Conservation (phyloP, 1,140 invertebrate genomes). For the Amphibalanus amphitrite region DNA sequence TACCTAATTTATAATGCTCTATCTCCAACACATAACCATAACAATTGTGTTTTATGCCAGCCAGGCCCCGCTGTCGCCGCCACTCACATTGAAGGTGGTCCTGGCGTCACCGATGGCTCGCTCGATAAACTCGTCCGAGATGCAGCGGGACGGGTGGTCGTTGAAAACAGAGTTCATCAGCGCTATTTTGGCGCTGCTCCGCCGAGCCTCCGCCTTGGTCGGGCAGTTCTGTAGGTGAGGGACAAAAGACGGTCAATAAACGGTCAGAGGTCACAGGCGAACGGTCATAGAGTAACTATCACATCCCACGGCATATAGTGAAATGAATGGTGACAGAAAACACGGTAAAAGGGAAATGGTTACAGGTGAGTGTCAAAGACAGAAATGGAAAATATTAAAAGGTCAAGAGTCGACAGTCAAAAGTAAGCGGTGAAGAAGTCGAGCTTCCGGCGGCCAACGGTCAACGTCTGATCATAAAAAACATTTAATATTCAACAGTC, state of each 20-base stretch:
- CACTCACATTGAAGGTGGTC: constrained; percentile 35
- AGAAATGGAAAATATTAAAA: background rate
- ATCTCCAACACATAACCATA: too few relatives aligned
- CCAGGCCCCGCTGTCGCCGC: too few relatives aligned
- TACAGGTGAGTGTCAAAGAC: background rate
- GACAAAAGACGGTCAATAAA: too few relatives aligned
- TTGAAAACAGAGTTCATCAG: constrained; percentile 95
- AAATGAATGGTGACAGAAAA: background rate
- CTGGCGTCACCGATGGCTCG: constrained; percentile 77
- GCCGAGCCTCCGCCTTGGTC: constrained; percentile 79
- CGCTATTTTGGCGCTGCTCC: constrained; percentile 86
- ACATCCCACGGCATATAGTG: background rate
- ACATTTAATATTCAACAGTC: too few relatives aligned
- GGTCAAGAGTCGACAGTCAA: too few relatives aligned
- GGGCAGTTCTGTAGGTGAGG: constrained; percentile 56
- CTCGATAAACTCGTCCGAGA: constrained; percentile 85
- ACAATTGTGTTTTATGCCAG: too few relatives aligned
- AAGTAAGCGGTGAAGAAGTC: too few relatives aligned
- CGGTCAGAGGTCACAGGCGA: too few relatives aligned
- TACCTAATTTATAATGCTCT: too few relatives aligned
- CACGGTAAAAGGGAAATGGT: background rate
- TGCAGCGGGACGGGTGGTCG: constrained; percentile 79
- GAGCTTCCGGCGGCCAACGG: too few relatives aligned
- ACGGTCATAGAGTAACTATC: too few relatives aligned
- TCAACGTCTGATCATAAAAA: too few relatives aligned